Conservation (phyloP, 2,113 vertebrate genomes). For the Jaculus jaculus region DNA sequence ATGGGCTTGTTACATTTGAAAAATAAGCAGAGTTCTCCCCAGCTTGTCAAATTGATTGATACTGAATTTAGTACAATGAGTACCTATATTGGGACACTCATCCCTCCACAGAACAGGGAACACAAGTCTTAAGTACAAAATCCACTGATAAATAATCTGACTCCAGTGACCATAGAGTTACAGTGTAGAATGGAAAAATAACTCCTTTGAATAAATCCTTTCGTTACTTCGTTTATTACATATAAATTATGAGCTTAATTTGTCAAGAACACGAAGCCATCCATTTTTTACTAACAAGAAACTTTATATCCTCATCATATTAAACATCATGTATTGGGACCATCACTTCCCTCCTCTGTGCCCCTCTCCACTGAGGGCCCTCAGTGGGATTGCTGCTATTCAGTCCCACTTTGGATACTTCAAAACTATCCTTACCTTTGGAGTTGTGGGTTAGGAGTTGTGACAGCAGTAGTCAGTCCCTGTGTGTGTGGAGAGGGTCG, state of each 20-base stretch:
- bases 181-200: not conserved
- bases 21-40: constrained; percentile 8
- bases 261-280: not conserved
- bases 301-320: too few relatives aligned
- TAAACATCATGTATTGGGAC: too few relatives aligned
- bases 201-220: constrained; percentile 26
- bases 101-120: not conserved
- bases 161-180: constrained; percentile 16
- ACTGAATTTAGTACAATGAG: constrained; percentile 29
- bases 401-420: too few relatives aligned
- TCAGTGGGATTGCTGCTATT: too few relatives aligned
- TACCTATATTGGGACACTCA: not conserved
- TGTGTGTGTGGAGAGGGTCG: too few relatives aligned
- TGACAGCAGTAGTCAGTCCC: too few relatives aligned
- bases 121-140: not conserved
- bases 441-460: too few relatives aligned
- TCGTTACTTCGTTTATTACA: constrained; percentile 13
- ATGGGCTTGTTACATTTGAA: constrained; percentile 32
- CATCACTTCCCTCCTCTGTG: too few relatives aligned
- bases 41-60: not conserved
- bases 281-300: too few relatives aligned
- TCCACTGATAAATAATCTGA: constrained; percentile 5
- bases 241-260: constrained; percentile 45
- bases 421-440: too few relatives aligned
- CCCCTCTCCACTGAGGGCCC: too few relatives aligned